phyloP scores from a whole-genome alignment of 2,113 vertebrate genomes.

The Thymallus thymallus region DNA sequence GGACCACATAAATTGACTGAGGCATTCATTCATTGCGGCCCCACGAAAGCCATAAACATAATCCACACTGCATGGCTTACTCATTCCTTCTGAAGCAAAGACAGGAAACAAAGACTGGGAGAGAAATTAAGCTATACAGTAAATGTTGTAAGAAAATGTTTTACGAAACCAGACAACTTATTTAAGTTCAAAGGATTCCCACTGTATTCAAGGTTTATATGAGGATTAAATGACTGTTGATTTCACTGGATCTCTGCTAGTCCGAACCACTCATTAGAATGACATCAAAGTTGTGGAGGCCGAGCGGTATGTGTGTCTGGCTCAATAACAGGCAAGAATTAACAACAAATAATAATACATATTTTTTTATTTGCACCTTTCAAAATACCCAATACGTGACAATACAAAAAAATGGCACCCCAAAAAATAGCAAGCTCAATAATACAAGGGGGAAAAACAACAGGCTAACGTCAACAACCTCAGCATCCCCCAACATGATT shows the following conservation, averaged over 20 bases:
- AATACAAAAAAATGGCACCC: too few species aligned
- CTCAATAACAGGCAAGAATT: slow-evolving; percentile 30
- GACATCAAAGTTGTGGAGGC: slow-evolving; percentile 11
- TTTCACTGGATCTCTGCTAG: neutral
- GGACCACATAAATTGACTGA: slow-evolving; percentile 40
- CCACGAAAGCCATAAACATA: neutral
- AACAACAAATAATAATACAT: slow-evolving; percentile 34
- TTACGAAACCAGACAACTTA: neutral
- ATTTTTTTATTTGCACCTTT: neutral
- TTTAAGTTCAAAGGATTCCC: slow-evolving; percentile 5
- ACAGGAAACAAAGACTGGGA: slow-evolving; percentile 15
- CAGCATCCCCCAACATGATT: too few species aligned
- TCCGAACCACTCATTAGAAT: slow-evolving; percentile 30
- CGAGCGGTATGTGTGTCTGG: slow-evolving; percentile 20
- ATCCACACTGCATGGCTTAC: slow-evolving; percentile 8
- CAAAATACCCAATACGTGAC: too few species aligned
- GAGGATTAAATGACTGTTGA: slow-evolving; percentile 32
- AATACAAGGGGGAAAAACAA: too few species aligned
- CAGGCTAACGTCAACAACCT: too few species aligned
- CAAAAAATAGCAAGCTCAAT: too few species aligned
- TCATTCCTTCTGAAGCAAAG: slow-evolving; percentile 12
- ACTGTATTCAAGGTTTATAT: slow-evolving; percentile 14
- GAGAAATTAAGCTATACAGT: slow-evolving; percentile 9
- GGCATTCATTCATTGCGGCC: slow-evolving; percentile 26
- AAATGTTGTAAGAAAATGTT: neutral